Percentiles rank a stretch among this genome's conserved stretches.
Conservation (phyloP, 2,113 vertebrate genomes). For the Australoheros scitulus region DNA sequence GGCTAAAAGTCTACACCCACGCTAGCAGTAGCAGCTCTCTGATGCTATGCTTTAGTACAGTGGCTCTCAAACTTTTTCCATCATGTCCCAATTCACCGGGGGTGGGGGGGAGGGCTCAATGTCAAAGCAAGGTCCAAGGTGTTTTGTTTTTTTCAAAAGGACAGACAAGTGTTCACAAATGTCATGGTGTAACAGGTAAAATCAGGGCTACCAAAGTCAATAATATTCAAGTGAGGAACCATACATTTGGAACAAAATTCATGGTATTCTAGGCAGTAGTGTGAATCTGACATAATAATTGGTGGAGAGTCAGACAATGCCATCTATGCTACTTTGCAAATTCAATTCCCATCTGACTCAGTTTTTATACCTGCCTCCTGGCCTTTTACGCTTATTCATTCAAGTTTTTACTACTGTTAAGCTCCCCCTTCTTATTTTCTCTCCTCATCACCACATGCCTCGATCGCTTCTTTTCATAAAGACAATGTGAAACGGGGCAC, state of each 20-base stretch:
- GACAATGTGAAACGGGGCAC: neutral
- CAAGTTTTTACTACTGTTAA: constrained; percentile 16
- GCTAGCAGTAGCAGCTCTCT: neutral
- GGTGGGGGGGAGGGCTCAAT: too few species aligned
- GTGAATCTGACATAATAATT: neutral
- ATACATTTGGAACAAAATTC: neutral
- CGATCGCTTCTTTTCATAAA: constrained; percentile 16
- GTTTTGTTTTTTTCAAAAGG: neutral
- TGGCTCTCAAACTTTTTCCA: too few species aligned
- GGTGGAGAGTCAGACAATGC: neutral
- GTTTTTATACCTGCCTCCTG: constrained; percentile 32
- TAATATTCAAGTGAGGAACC: neutral
- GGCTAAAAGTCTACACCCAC: neutral
- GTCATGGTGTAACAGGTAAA: neutral
- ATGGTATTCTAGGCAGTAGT: neutral
- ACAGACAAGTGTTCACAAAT: neutral
- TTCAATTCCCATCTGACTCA: constrained; percentile 44
- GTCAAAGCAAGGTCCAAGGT: too few species aligned
- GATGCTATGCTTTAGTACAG: neutral
- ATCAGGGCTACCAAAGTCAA: neutral
- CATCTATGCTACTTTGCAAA: constrained; percentile 10
- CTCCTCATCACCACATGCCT: neutral
- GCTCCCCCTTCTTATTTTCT: neutral
- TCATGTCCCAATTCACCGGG: too few species aligned
- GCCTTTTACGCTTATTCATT: constrained; percentile 10